phyloP scores from a whole-genome alignment of 2,888 invertebrate genomes.

The Corythucha ciliata region DNA sequence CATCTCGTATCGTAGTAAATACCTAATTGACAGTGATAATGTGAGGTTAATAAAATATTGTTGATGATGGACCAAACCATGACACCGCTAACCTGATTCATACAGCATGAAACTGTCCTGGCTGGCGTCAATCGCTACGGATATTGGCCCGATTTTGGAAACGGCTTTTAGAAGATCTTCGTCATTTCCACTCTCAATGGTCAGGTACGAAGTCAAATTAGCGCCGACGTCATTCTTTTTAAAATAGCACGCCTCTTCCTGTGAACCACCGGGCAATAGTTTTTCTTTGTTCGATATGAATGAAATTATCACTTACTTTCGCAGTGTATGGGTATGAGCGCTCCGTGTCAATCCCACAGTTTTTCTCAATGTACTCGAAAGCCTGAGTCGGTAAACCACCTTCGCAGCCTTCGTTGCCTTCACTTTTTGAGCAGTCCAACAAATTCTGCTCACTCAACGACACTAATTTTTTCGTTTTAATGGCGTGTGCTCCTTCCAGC shows the following conservation, averaged over 20 bases:
- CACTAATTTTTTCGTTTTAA: slow-evolving; percentile 44
- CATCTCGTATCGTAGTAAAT: slow-evolving; percentile 75
- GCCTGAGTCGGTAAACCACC: slow-evolving; percentile 48
- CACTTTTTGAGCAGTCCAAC: slow-evolving; percentile 47
- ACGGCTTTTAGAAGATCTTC: slow-evolving; percentile 62
- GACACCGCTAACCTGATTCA: slow-evolving; percentile 46
- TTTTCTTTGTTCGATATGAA: no score
- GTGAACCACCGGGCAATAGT: no score
- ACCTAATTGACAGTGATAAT: no score
- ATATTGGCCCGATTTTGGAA: slow-evolving; percentile 72
- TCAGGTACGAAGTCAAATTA: slow-evolving; percentile 67
- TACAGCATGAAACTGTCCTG: slow-evolving; percentile 79
- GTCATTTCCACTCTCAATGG: slow-evolving; percentile 64
- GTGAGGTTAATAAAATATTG: no score
- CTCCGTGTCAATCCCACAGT: slow-evolving; percentile 50
- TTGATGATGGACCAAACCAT: no score
- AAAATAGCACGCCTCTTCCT: slow-evolving; percentile 52
- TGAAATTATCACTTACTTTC: no score
- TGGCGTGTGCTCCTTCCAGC: slow-evolving; percentile 47
- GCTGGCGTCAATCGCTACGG: slow-evolving; percentile 83
- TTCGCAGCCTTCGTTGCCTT: slow-evolving; percentile 47
- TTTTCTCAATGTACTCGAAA: slow-evolving; percentile 45
- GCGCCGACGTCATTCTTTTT: slow-evolving; percentile 59
- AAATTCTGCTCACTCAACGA: slow-evolving; percentile 50
- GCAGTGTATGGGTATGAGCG: slow-evolving; percentile 46